A percentile compares a stretch with the other conserved stretches of the same genome.
phyloP scores from a whole-genome alignment of 2,888 invertebrate genomes.

The Cecidostiba fungosa region DNA sequence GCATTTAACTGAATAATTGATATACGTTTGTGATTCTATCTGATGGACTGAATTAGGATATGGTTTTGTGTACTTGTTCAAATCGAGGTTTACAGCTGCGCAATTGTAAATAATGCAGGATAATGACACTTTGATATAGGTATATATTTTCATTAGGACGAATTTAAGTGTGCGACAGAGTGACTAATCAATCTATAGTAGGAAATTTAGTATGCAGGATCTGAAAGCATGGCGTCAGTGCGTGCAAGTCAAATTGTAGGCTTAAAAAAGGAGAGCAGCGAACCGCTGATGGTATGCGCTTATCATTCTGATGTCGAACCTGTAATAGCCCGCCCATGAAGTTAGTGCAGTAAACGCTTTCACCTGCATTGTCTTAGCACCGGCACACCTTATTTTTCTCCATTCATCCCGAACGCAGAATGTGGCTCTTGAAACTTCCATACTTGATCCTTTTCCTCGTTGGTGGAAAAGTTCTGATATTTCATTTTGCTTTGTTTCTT shows the following conservation, averaged over 20 bases:
- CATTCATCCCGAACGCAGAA: neutral
- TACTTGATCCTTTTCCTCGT: neutral
- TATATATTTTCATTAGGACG: neutral
- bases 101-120: too few species aligned
- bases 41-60: neutral
- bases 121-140: neutral
- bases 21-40: neutral
- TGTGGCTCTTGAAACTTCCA: neutral
- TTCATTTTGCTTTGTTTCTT: neutral
- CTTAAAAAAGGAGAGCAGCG: constrained; percentile 28
- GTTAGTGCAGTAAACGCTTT: constrained; percentile 36
- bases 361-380: constrained; percentile 34
- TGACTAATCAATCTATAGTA: neutral
- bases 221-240: neutral
- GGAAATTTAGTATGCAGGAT: neutral
- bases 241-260: neutral
- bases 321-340: constrained; percentile 37
- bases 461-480: neutral
- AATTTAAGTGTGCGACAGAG: neutral
- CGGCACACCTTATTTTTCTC: neutral
- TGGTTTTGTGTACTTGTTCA: too few species aligned
- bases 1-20: neutral
- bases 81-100: neutral
- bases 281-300: constrained; percentile 1
- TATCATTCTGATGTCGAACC: constrained; percentile 31